Evolutionary conservation across 2,113 vertebrate genomes (phyloP).

Genomic region (Phalacrocorax carbo): DNA sequence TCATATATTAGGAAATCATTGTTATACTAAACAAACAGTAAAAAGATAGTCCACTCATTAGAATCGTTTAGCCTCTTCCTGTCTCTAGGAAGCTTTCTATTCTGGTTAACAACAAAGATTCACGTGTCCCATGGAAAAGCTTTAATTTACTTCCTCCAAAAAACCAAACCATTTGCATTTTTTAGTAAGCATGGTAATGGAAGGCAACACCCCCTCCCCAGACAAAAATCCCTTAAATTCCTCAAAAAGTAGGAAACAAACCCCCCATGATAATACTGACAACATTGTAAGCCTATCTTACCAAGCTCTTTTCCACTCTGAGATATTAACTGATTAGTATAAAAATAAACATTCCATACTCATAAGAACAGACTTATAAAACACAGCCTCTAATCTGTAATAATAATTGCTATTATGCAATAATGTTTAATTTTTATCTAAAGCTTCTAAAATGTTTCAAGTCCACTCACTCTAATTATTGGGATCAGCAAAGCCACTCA

Average conservation of each 20-base stretch:
- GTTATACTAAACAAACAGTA: neutral
- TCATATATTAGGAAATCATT: neutral
- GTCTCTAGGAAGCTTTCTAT: neutral
- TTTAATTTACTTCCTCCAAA: neutral
- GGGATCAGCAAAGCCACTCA: neutral
- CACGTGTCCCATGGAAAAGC: neutral
- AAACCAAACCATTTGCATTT: neutral
- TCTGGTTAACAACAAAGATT: neutral
- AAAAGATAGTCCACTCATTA: neutral
- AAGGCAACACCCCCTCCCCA: neutral
- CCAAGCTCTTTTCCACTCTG: neutral
- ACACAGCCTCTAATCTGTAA: neutral
- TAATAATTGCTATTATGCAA: neutral
- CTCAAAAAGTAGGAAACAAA: neutral
- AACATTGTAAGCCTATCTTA: neutral
- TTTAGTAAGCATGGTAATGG: neutral
- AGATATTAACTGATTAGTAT: neutral
- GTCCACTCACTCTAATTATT: neutral
- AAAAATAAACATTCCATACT: neutral
- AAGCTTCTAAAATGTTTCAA: neutral
- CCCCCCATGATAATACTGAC: rapidly evolving
- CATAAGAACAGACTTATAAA: neutral
- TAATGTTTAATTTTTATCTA: neutral
- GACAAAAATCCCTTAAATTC: neutral
- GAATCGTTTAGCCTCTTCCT: neutral